These are phyloP conservation scores for Resseliella maxima DNA, from an alignment of 2,888 invertebrate genomes.

Conservation along the genomic window DNA sequence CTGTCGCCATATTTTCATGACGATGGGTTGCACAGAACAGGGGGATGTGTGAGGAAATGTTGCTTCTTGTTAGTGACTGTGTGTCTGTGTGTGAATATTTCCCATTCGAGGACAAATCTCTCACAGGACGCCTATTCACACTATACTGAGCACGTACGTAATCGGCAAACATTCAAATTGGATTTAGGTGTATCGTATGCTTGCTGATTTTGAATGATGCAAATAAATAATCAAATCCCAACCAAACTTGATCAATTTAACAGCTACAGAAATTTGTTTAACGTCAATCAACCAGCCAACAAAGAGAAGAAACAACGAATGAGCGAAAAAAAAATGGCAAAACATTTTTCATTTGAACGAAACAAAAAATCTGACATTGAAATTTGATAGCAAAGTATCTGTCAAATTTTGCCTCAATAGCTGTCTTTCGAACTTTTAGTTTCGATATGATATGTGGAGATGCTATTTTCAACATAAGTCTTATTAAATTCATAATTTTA, in stretches of 20 bases:
- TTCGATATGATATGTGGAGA: no score
- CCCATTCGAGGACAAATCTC: slow-evolving; percentile 32
- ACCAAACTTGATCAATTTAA: slow-evolving; percentile 11
- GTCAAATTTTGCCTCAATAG: no score
- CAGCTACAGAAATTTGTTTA: not conserved
- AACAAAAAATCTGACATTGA: no score
- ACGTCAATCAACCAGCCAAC: not conserved
- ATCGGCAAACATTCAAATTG: slow-evolving; percentile 50
- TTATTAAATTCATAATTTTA: no score
- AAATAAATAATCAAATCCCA: slow-evolving; percentile 42
- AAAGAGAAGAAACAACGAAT: not conserved
- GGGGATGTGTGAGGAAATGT: no score
- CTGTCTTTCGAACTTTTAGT: no score
- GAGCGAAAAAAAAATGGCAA: no score
- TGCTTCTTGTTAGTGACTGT: not conserved
- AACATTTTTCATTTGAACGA: no score
- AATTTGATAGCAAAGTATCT: no score
- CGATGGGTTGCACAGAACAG: not conserved
- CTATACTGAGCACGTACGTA: not conserved
- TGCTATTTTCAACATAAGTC: no score
- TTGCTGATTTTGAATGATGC: slow-evolving; percentile 28
- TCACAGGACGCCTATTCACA: slow-evolving; percentile 30
- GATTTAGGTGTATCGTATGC: slow-evolving; percentile 53
- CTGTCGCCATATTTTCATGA: not conserved
- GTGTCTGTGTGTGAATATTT: not conserved